These are phyloP conservation scores for Bombylius discolor DNA, from an alignment of 2,888 invertebrate species.

Conservation along the genomic window DNA sequence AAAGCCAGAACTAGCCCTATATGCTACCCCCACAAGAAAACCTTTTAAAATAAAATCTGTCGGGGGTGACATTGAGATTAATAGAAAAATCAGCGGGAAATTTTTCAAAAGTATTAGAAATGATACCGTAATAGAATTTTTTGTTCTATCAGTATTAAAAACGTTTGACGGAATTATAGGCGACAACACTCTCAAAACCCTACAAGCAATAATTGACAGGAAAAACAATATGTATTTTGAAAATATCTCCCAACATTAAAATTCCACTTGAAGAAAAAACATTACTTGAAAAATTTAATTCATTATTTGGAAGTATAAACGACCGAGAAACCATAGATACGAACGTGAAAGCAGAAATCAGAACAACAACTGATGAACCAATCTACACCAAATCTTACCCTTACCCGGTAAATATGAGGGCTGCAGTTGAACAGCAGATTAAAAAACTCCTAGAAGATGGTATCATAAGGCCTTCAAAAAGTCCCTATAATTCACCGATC, in stretches of 20 bases:
- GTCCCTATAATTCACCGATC: constrained; percentile 19
- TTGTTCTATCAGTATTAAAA: too few species aligned
- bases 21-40: too few species aligned
- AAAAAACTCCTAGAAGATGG: constrained; percentile 20
- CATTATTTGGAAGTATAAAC: constrained; percentile 4
- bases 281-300: not conserved
- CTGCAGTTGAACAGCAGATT: constrained; percentile 21
- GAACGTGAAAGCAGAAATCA: constrained; percentile 23
- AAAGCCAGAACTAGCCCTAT: too few species aligned
- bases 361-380: constrained; percentile 16
- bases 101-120: too few species aligned
- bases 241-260: constrained; percentile 7
- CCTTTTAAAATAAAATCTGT: too few species aligned
- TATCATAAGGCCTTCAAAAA: constrained; percentile 21
- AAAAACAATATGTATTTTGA: constrained; percentile 2
- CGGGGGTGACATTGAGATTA: too few species aligned
- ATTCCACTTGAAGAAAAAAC: constrained; percentile 6
- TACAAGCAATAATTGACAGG: constrained; percentile 3
- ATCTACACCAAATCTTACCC: constrained; percentile 21
- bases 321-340: constrained; percentile 4
- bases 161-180: too few species aligned
- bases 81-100: too few species aligned
- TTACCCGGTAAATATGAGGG: constrained; percentile 21
- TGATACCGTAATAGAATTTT: too few species aligned
- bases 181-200: constrained; percentile 1